Percentiles rank a stretch among this genome's conserved stretches.
Conservation (phyloP, 2,113 vertebrate genomes). For the Planiliza haematocheilus region DNA sequence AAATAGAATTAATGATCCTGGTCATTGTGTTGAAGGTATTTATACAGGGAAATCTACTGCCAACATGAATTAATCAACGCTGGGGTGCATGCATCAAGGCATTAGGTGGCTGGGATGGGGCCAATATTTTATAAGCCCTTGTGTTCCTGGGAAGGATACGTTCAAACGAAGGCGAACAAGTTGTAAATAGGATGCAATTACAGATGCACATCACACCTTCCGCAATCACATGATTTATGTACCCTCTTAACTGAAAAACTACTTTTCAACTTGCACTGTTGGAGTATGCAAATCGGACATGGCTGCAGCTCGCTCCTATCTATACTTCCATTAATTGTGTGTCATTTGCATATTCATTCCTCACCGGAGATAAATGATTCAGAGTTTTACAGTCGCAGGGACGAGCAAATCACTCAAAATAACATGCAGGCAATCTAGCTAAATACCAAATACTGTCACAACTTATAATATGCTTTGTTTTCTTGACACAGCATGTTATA, state of each 20-base stretch:
- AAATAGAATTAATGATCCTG: constrained; percentile 64
- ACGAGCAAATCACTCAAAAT: constrained; percentile 4
- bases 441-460: constrained; percentile 13
- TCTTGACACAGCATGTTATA: neutral
- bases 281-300: constrained; percentile 70
- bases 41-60: constrained; percentile 43
- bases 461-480: constrained; percentile 10
- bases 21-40: constrained; percentile 63
- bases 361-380: constrained; percentile 43
- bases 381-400: constrained; percentile 18
- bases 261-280: constrained; percentile 60
- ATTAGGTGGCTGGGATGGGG: constrained; percentile 23
- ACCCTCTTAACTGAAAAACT: constrained; percentile 70
- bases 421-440: neutral
- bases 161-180: constrained; percentile 43
- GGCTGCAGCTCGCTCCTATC: constrained; percentile 36
- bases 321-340: constrained; percentile 61
- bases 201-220: constrained; percentile 66
- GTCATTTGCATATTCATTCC: constrained; percentile 58
- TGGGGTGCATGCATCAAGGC: constrained; percentile 30
- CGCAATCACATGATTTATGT: constrained; percentile 68
- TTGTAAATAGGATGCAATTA: constrained; percentile 64
- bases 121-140: constrained; percentile 54
- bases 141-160: constrained; percentile 27
- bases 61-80: constrained; percentile 60